Evolutionary conservation across 2,113 vertebrate genomes (phyloP).

Genomic region (Andinoacara biseriatus): DNA sequence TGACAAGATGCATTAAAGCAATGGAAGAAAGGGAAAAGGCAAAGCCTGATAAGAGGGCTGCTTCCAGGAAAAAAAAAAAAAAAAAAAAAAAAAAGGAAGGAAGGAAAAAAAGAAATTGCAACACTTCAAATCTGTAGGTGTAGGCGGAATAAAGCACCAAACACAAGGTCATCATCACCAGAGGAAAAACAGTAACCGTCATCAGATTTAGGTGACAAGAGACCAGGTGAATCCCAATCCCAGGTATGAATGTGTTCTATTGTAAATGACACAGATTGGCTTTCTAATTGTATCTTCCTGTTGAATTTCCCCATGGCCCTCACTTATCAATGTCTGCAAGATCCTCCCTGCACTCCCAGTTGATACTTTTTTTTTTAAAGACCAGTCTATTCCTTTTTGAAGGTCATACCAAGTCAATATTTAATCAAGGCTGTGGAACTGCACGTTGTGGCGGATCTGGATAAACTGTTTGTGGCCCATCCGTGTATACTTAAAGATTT

Average conservation of each 20-base stretch:
- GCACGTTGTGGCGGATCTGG: not conserved
- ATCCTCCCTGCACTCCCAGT: constrained; percentile 19
- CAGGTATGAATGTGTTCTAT: not conserved
- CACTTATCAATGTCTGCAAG: constrained; percentile 40
- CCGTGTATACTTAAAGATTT: constrained; percentile 13
- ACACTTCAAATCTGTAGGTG: constrained; percentile 23
- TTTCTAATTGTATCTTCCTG: not conserved
- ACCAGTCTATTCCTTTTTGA: constrained; percentile 43
- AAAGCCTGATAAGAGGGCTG: too few species aligned
- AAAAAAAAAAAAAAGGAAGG: constrained; percentile 5
- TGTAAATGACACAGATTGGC: constrained; percentile 35
- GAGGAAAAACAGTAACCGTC: constrained; percentile 23
- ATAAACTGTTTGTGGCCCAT: not conserved
- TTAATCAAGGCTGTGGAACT: constrained; percentile 23
- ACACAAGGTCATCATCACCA: constrained; percentile 42
- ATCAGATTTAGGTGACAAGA: constrained; percentile 42
- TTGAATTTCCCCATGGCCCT: constrained; percentile 34
- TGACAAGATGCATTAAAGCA: too few species aligned
- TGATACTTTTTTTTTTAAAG: constrained; percentile 40
- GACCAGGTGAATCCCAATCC: constrained; percentile 16
- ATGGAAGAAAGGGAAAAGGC: too few species aligned
- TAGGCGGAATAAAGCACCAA: constrained; percentile 1
- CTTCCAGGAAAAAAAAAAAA: too few species aligned
- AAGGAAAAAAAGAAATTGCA: not conserved
- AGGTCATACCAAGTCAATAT: constrained; percentile 60